Evolutionary conservation across 2,888 invertebrate species (phyloP), one percentile per base, ranked within the genome.

Genomic region (Clunio marinus): DNA sequence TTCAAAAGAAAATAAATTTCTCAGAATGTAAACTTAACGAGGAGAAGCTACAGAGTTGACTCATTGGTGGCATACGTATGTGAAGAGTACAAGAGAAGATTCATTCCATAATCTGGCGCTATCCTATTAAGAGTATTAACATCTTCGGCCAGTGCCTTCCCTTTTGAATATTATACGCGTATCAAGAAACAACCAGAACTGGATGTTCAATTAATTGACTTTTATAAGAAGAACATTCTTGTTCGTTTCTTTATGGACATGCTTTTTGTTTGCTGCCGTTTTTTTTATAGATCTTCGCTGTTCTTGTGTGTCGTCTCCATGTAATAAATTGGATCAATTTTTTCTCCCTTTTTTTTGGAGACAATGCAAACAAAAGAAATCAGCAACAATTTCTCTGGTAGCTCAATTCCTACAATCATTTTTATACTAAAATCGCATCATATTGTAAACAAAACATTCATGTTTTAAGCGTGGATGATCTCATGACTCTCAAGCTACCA

Each of bases 191-290:
- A 20, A 57, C 57, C 25, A 57, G 57, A 57, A 57, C 24, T 57
- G 57, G 13, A 46, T 66, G 66, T 55, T 66, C 66, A 66, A 66
- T 66, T 66, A 66, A 66, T 55, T 66, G 66, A 65, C 46, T 37
- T n/a, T 32, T 20, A 60, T 17, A 37, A 37, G 25, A 58, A 58
- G 59, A 59, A 15, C n/a, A n/a, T 20, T 57, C 28, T 27, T 8
- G 10, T 24, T 58, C 25, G 28, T 25, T 37, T 46, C 62, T 63
- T 15, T 15, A 37, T 35, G 60, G 35, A 60, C 60, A 60, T 35
- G 57, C 13, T 3, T 20, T 25, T 60, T 60, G 13, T 32, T 35
- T 35, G 35, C 37, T 35, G 57, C 22, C 13, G n/a, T 27, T 45
- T n/a, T 15, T 15, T n/a, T 45, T 27, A 13, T 57, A 24, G n/a